Evolutionary conservation across 2,888 invertebrate species (phyloP).

Genomic region (Lucinisca nassula): DNA sequence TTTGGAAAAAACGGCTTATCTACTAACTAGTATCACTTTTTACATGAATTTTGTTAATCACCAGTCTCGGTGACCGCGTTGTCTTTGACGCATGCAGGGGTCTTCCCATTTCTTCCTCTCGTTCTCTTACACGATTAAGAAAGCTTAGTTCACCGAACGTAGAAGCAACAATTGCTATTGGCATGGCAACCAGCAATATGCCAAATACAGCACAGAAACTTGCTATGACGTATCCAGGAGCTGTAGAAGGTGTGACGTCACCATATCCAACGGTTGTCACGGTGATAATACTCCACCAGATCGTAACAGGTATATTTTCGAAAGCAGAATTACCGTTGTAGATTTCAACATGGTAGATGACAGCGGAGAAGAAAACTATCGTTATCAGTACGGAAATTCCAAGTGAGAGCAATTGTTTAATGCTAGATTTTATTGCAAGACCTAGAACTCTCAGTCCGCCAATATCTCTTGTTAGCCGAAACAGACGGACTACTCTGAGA

Average conservation of each 20-base stretch:
- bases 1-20: too few species aligned
- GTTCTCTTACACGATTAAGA: conserved; percentile 43
- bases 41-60: too few species aligned
- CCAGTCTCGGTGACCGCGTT: too few species aligned
- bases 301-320: conserved; percentile 71
- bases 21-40: too few species aligned
- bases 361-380: conserved; percentile 78
- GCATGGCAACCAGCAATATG: conserved; percentile 73
- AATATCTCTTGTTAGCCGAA: conserved; percentile 44
- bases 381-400: conserved; percentile 75
- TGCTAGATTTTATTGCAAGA: conserved; percentile 76
- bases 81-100: neutral
- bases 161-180: conserved; percentile 77
- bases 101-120: neutral
- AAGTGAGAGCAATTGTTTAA: conserved; percentile 77
- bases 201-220: conserved; percentile 71
- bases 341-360: conserved; percentile 79
- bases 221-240: conserved; percentile 70
- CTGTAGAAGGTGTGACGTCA: conserved; percentile 71
- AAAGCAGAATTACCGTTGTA: conserved; percentile 50
- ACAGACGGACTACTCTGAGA: conserved; percentile 49
- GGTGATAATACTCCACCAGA: conserved; percentile 83
- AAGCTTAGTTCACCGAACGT: conserved; percentile 75
- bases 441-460: conserved; percentile 74
- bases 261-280: conserved; percentile 84